Evolutionary conservation across 2,888 invertebrate species (phyloP).

Genomic region (Epinotia ramella): DNA sequence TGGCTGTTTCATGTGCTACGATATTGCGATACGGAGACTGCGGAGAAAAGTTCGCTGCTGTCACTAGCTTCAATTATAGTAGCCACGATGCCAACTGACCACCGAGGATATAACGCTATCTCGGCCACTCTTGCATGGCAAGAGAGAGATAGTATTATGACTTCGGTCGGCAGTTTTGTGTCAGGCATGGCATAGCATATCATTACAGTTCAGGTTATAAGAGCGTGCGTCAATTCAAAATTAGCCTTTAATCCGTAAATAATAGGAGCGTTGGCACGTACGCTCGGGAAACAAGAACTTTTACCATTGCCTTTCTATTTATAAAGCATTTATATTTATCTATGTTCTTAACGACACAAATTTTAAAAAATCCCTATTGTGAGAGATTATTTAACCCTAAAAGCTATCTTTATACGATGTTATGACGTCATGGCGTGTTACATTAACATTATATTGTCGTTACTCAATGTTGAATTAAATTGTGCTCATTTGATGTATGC

Average conservation of each 20-base stretch:
- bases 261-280: background rate
- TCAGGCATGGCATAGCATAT: background rate
- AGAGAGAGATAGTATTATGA: background rate
- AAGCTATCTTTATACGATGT: constrained; percentile 38
- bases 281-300: constrained; percentile 2
- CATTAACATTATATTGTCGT: constrained; percentile 39
- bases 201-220: background rate
- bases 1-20: background rate
- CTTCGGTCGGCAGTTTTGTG: background rate
- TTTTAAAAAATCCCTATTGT: constrained; percentile 15
- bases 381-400: constrained; percentile 32
- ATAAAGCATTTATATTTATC: constrained; percentile 42
- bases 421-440: constrained; percentile 25
- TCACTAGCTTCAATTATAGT: constrained; percentile 39
- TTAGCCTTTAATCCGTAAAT: constrained; percentile 7
- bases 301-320: constrained; percentile 39
- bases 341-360: constrained; percentile 28
- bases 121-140: background rate
- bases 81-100: background rate
- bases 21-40: constrained; percentile 2
- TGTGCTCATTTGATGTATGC: background rate
- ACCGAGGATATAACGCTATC: background rate
- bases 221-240: constrained; percentile 1
- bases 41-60: constrained; percentile 13
- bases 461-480: constrained; percentile 33